Percentiles rank a stretch among this genome's conserved stretches.
phyloP scores from a whole-genome alignment of 2,797 vertebrate species.

The Muscicapa comitata region DNA sequence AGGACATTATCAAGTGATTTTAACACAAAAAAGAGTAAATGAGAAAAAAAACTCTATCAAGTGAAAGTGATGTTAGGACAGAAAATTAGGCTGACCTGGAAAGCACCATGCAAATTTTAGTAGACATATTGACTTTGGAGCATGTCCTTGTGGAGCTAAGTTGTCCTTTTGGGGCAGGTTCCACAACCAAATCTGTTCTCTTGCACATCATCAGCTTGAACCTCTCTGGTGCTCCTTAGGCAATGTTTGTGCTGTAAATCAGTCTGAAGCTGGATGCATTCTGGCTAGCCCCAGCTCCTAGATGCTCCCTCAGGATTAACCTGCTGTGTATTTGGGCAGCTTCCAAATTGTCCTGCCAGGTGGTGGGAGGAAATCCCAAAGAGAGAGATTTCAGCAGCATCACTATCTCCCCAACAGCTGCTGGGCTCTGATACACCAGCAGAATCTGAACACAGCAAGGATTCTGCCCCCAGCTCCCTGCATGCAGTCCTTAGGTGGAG shows the following conservation, averaged over 20 bases:
- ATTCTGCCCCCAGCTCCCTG: not conserved
- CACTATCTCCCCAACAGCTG: accelerated
- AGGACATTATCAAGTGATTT: not conserved
- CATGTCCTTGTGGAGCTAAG: not conserved
- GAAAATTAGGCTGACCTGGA: not conserved
- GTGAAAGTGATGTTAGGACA: not conserved
- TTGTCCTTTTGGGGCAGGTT: not conserved
- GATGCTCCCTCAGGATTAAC: not conserved
- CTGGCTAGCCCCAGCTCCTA: not conserved
- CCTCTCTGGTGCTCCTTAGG: not conserved
- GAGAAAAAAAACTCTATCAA: not conserved
- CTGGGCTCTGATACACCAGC: not conserved
- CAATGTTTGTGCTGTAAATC: not conserved
- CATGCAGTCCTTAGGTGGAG: not conserved
- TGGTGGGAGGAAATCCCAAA: not conserved
- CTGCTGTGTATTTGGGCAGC: not conserved
- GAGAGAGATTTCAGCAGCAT: not conserved
- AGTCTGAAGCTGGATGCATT: not conserved
- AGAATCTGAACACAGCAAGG: not conserved
- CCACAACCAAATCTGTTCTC: not conserved
- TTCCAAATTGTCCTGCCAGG: not conserved
- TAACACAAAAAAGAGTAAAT: not conserved
- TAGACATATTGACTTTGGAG: not conserved
- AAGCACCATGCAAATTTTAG: not conserved
- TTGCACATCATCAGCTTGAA: not conserved